Base-by-base conservation (phyloP, 1,140 invertebrate species). In the Cydia pomonella region DNA sequence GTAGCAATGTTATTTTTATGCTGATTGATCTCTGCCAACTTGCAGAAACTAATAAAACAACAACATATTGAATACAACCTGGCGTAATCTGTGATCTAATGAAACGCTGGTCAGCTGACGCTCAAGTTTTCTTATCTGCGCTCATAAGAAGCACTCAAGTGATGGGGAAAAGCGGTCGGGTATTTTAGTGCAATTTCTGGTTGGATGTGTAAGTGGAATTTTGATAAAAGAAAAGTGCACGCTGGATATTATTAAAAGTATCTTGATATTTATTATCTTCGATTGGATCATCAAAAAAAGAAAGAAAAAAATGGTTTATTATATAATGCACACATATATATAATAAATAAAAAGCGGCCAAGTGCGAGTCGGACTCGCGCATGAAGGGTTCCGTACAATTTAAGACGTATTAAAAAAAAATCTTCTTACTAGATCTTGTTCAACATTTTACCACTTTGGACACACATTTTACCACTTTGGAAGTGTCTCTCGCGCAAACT, bases 61-160 rank as follows among this genome's bases (percentile, higher is more conserved):
- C 64, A 69, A 69, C 29, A 69, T 69, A 69, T 69, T 69, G 64
- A 69, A 33, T 69, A 69, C 64, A 69, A 69, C 63, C 75, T 23
- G 74, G n/a, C 64, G 64, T 69, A 80, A 83, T 84, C 81, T 79
- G 53, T 69, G 38, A 83, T 81, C 75, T 83, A 81, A 83, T 81
- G 79, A 81, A 77, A 79, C 33, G 29, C 47, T 73, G 77, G 79
- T 84, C 86, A 88, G 85, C 87, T 88, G 87, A 86, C 84, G 85
- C 80, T 74, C 80, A 86, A 89, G 76, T 88, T 87, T 85, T 87
- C 85, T 88, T 83, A 90, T 86, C 82, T 84, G 41, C 33, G 53
- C 64, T 82, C 78, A 79, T 84, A 79, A 85, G 82, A 76, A 81
- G 78, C 84, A 82, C 84, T 86, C 77, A 75, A 77, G 63, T 79